A percentile compares a stretch with the other conserved stretches of the same genome.
phyloP scores from a whole-genome alignment of 2,888 invertebrate genomes.

The Terebella lapidaria region DNA sequence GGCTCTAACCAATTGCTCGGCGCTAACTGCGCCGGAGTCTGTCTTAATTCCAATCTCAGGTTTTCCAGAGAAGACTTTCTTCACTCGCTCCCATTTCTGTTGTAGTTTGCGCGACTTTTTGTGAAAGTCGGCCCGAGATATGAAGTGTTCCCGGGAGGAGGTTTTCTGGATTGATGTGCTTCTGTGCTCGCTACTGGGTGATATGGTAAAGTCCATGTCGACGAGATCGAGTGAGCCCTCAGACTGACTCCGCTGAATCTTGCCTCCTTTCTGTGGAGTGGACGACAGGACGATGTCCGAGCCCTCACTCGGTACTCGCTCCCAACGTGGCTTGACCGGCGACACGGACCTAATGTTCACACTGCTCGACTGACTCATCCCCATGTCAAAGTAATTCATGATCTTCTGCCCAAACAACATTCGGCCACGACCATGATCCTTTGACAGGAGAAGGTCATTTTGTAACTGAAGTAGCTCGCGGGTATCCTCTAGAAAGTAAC shows the following conservation, averaged over 20 bases:
- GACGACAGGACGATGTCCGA: conserved; percentile 8
- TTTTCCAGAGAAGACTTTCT: conserved; percentile 68
- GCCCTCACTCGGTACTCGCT: conserved; percentile 11
- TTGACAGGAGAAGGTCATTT: conserved; percentile 9
- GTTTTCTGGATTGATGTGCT: not conserved
- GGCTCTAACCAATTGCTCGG: conserved; percentile 14
- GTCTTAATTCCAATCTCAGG: conserved; percentile 24
- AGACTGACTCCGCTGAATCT: conserved; percentile 63
- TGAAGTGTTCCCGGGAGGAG: conserved; percentile 54
- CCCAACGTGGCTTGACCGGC: not conserved
- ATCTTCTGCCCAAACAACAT: not conserved
- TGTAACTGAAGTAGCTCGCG: conserved; percentile 59
- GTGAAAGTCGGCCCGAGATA: not conserved
- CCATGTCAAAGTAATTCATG: not conserved
- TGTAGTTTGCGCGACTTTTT: conserved; percentile 46
- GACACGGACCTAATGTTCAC: conserved; percentile 3
- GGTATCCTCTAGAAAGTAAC: conserved; percentile 70
- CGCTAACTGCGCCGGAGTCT: conserved; percentile 13
- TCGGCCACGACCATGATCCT: not conserved
- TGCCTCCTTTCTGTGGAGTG: conserved; percentile 6
- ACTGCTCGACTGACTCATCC: not conserved
- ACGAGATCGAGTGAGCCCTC: conserved; percentile 62
- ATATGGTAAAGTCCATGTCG: conserved; percentile 6
- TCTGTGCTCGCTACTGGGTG: not conserved
- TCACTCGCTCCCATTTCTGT: conserved; percentile 79